Evolutionary conservation across 1,140 invertebrate genomes (phyloP).

Genomic region (Hirudo medicinalis): DNA sequence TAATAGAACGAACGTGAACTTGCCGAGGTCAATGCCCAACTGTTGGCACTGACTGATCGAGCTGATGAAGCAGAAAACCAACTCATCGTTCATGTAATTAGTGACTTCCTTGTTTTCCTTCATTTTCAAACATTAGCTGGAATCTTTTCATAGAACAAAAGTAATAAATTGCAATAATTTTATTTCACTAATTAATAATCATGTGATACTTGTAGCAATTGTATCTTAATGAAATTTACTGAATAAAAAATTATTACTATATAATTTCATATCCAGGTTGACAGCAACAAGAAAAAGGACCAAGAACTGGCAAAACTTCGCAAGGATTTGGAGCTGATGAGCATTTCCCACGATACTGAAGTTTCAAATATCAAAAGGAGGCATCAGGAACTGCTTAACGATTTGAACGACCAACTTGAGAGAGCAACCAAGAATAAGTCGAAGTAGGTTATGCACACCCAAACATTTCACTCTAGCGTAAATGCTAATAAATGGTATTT

Average conservation of each 20-base stretch:
- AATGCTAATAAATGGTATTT: no score
- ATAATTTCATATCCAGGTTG: conserved; percentile 28
- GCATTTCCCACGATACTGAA: conserved; percentile 31
- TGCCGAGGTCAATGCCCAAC: conserved; percentile 33
- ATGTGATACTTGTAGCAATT: neutral
- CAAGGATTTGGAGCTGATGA: conserved; percentile 39
- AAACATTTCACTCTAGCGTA: neutral
- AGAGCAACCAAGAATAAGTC: conserved; percentile 34
- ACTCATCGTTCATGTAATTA: conserved; percentile 30
- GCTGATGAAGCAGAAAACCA: conserved; percentile 36
- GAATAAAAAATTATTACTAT: neutral
- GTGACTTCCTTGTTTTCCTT: neutral
- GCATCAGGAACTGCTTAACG: conserved; percentile 37
- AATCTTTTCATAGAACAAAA: neutral
- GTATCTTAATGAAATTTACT: neutral
- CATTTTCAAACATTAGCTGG: no score
- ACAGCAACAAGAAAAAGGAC: conserved; percentile 36
- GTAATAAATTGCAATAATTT: neutral
- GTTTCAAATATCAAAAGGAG: conserved; percentile 36
- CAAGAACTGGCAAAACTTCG: conserved; percentile 35
- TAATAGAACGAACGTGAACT: conserved; percentile 37
- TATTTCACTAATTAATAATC: neutral
- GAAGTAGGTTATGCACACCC: conserved; percentile 26
- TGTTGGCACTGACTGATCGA: conserved; percentile 36
- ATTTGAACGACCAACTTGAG: conserved; percentile 39